These are phyloP conservation scores for Gymnodraco acuticeps DNA, from an alignment of 2,797 vertebrate species.

Conservation along the genomic window DNA sequence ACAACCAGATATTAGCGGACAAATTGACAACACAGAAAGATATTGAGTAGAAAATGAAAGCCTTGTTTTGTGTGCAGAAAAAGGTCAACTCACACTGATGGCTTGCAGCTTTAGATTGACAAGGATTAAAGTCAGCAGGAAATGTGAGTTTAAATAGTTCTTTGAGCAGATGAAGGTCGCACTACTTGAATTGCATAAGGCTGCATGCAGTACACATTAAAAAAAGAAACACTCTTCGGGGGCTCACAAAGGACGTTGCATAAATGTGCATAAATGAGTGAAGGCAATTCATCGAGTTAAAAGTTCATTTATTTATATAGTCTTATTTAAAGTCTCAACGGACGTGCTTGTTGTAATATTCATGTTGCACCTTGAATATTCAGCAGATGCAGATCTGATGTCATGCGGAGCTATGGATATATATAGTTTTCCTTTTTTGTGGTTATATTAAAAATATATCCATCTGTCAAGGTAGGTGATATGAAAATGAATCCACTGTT, in stretches of 20 bases:
- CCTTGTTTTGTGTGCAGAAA: constrained; percentile 19
- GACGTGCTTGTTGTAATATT: constrained; percentile 34
- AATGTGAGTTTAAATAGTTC: constrained; percentile 50
- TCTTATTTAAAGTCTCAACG: constrained; percentile 2
- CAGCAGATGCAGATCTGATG: constrained; percentile 14
- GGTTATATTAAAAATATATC: not conserved
- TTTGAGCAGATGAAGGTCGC: constrained; percentile 38
- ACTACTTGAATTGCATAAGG: constrained; percentile 16
- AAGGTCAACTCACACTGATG: constrained; percentile 34
- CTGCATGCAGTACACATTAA: not conserved
- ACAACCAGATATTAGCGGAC: constrained; percentile 5
- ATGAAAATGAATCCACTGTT: not conserved
- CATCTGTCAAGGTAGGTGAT: not conserved
- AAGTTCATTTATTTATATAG: constrained; percentile 46
- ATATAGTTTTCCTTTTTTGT: not conserved
- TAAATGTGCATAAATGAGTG: constrained; percentile 35
- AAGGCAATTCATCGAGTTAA: constrained; percentile 16
- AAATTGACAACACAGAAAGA: constrained; percentile 16
- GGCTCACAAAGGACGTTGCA: constrained; percentile 14
- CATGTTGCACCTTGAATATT: constrained; percentile 37
- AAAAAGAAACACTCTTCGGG: not conserved
- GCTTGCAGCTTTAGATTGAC: constrained; percentile 66
- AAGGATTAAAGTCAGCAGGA: constrained; percentile 58
- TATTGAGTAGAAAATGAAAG: constrained; percentile 8
- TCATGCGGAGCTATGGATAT: not conserved